Percentiles rank a stretch among this genome's conserved stretches.
These are phyloP conservation scores for Limnephilus auricula DNA, from an alignment of 2,888 invertebrate genomes.

Conservation along the genomic window DNA sequence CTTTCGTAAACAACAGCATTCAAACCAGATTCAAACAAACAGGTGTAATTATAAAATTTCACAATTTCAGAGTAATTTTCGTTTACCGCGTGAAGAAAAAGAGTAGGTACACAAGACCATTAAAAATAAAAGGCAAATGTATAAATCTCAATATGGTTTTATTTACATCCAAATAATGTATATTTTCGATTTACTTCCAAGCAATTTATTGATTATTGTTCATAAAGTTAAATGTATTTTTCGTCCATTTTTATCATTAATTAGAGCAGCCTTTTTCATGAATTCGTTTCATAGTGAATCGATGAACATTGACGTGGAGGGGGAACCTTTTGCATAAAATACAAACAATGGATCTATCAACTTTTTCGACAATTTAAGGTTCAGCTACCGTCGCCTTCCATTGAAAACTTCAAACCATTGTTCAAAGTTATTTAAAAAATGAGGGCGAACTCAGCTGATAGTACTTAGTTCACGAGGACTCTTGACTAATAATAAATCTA, in stretches of 20 bases:
- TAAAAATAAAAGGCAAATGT: background rate
- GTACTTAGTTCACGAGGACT: background rate
- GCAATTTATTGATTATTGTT: background rate
- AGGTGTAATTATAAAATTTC: background rate
- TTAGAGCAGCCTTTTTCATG: background rate
- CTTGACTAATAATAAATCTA: slow-evolving; percentile 5
- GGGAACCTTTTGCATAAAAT: background rate
- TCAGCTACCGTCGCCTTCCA: background rate
- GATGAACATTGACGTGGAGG: background rate
- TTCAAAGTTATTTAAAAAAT: background rate
- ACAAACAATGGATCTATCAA: background rate
- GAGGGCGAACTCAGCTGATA: background rate
- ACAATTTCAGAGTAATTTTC: background rate
- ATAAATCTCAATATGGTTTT: background rate
- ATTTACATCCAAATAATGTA: background rate
- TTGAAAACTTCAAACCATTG: background rate
- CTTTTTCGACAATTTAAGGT: background rate
- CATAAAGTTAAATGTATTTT: background rate
- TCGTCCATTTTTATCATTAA: background rate
- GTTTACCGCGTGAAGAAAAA: background rate
- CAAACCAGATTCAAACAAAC: background rate
- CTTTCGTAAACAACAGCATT: background rate
- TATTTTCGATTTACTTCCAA: background rate
- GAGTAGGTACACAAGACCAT: background rate
- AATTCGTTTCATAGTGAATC: background rate